Conservation (phyloP, 2,888 invertebrate genomes). For the Lathronympha strigana region DNA sequence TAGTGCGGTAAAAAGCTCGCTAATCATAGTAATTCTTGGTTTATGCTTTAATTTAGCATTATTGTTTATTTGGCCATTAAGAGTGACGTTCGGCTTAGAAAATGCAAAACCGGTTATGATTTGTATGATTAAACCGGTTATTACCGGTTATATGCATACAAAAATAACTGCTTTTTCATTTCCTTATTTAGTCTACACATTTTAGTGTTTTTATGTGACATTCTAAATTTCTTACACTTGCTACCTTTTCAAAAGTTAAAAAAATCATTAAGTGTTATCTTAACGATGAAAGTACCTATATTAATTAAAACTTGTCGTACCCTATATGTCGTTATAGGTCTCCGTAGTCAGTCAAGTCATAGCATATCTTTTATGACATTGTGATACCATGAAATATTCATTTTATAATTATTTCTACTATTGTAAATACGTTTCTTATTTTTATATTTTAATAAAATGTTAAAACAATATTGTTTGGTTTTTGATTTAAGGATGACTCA, state of each 20-base stretch:
- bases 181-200: too few relatives aligned
- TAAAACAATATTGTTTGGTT: slow-evolving; percentile 36
- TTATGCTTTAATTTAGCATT: slow-evolving; percentile 14
- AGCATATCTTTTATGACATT: slow-evolving; percentile 29
- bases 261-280: too few relatives aligned
- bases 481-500: too few relatives aligned
- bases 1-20: neutral
- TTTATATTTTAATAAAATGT: slow-evolving; percentile 57
- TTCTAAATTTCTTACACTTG: neutral
- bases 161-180: too few relatives aligned
- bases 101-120: too few relatives aligned
- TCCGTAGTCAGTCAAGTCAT: slow-evolving; percentile 21
- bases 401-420: slow-evolving; percentile 58
- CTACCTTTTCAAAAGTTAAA: neutral
- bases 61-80: too few relatives aligned
- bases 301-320: too few relatives aligned
- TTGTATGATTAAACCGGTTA: too few relatives aligned
- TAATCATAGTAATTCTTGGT: slow-evolving; percentile 7
- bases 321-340: neutral
- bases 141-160: too few relatives aligned
- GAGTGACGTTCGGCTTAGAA: too few relatives aligned
- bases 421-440: slow-evolving; percentile 73
- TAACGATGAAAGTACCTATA: too few relatives aligned
- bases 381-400: slow-evolving; percentile 42
- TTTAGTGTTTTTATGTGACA: neutral